Conservation (phyloP, 2,797 vertebrate species). For the Silurus lanzhouensis region DNA sequence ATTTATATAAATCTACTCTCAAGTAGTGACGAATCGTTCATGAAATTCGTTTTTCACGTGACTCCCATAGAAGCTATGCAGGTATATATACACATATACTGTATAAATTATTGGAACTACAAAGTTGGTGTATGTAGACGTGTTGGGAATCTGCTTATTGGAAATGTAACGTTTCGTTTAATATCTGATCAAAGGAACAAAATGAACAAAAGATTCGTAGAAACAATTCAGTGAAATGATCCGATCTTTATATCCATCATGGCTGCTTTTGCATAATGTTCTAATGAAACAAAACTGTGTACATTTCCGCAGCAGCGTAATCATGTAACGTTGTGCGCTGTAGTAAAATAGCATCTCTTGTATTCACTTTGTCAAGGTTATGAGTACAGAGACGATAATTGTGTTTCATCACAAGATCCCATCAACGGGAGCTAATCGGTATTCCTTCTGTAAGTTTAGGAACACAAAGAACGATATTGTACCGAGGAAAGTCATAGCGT, state of each 20-base stretch:
- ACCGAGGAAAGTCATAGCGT: not conserved
- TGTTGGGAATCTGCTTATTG: no score
- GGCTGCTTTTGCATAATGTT: not conserved
- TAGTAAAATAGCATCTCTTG: slow-evolving; percentile 6
- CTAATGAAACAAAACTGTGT: not conserved
- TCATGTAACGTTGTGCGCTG: not conserved
- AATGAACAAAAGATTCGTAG: no score
- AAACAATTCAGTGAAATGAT: no score
- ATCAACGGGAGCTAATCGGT: slow-evolving; percentile 39
- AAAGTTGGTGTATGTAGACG: no score
- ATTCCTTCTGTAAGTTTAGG: slow-evolving; percentile 24
- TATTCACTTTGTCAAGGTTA: slow-evolving; percentile 48
- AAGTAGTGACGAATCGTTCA: no score
- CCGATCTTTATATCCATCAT: not conserved
- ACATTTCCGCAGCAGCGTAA: not conserved
- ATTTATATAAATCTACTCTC: no score
- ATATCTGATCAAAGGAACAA: no score
- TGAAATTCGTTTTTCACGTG: no score
- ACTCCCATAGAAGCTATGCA: no score
- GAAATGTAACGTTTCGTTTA: no score
- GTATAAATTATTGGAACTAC: no score
- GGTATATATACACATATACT: no score
- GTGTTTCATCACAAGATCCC: slow-evolving; percentile 32
- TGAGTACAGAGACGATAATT: slow-evolving; percentile 30
- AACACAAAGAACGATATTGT: slow-evolving; percentile 24